phyloP scores from a whole-genome alignment of 2,888 invertebrate genomes.

The Therioaphis trifolii region DNA sequence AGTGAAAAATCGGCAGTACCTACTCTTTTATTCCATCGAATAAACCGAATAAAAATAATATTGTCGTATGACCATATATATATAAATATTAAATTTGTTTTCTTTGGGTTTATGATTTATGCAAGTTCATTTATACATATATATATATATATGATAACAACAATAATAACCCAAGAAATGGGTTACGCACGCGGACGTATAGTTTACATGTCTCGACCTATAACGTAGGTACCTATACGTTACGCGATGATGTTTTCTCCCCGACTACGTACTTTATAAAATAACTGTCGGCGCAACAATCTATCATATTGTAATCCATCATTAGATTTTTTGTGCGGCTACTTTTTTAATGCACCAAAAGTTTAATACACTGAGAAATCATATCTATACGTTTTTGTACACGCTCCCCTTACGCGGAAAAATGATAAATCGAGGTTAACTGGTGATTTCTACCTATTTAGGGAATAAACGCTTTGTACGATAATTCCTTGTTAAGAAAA shows the following conservation, averaged over 20 bases:
- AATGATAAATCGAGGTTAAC: not conserved
- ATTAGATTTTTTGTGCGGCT: not conserved
- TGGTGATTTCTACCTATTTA: not conserved
- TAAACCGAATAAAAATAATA: too few species aligned
- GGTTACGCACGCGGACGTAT: not conserved
- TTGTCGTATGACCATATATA: too few species aligned
- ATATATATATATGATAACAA: not conserved
- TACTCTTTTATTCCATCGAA: too few species aligned
- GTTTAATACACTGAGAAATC: not conserved
- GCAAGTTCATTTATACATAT: not conserved
- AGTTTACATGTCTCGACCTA: too few species aligned
- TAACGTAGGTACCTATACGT: not conserved
- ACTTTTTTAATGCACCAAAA: constrained; percentile 10
- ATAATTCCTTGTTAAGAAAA: not conserved
- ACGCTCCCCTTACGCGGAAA: not conserved
- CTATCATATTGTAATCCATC: constrained; percentile 33
- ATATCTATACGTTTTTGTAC: not conserved
- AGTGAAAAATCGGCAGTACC: too few species aligned
- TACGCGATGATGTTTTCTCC: not conserved
- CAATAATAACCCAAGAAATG: not conserved
- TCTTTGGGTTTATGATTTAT: not conserved
- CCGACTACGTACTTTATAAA: not conserved
- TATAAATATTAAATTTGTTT: too few species aligned
- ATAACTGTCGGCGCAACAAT: constrained; percentile 8
- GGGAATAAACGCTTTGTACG: not conserved